These are phyloP conservation scores for Daphoenositta chrysoptera DNA, from an alignment of 2,113 vertebrate genomes.

Conservation along the genomic window DNA sequence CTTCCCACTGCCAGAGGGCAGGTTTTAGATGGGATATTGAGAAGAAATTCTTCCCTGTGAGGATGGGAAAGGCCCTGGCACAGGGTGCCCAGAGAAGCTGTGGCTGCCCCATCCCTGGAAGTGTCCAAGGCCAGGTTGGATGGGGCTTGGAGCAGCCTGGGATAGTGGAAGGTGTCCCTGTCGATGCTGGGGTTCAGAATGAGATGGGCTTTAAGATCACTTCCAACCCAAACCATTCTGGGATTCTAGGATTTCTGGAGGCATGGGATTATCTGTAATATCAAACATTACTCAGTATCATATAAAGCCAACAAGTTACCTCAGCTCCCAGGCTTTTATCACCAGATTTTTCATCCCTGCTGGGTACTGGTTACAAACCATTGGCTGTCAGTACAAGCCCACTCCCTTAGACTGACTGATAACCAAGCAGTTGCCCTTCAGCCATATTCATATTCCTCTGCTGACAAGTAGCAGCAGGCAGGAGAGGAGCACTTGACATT, in stretches of 20 bases:
- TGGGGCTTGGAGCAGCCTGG: background rate
- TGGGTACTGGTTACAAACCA: background rate
- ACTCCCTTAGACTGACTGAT: background rate
- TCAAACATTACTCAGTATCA: background rate
- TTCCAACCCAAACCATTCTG: background rate
- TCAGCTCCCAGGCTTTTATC: background rate
- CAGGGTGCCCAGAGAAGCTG: background rate
- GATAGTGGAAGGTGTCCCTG: background rate
- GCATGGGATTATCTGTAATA: background rate
- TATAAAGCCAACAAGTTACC: background rate
- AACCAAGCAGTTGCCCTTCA: background rate
- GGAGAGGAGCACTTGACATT: background rate
- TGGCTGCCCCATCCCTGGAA: background rate
- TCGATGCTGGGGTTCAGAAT: background rate
- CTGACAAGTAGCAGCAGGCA: background rate
- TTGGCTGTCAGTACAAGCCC: background rate
- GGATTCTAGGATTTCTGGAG: background rate
- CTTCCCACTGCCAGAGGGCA: background rate
- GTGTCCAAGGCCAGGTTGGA: background rate
- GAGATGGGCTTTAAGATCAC: background rate
- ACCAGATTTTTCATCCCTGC: background rate
- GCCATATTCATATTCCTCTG: background rate
- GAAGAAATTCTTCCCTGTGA: rapidly evolving
- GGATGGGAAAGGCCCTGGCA: rapidly evolving
- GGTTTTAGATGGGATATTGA: background rate